Percentiles rank a stretch among this genome's conserved stretches.
Evolutionary conservation across 1,140 invertebrate species (phyloP).

Genomic region (Megalonaias nervosa): DNA sequence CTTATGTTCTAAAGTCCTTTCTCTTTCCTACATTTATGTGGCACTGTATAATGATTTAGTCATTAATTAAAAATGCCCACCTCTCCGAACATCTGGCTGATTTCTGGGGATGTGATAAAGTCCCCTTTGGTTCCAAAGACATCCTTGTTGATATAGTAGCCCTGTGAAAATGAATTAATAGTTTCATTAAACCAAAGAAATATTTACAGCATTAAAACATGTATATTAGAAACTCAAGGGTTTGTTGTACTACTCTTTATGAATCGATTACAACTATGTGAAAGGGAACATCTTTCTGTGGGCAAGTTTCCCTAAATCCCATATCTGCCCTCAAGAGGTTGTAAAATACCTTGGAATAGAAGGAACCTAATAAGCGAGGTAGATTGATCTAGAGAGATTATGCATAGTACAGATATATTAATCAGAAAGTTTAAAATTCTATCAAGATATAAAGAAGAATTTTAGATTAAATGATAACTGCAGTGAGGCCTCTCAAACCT

Average conservation of each 20-base stretch:
- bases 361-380: too few species aligned
- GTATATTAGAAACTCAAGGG: background rate
- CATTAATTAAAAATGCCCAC: conserved; percentile 69
- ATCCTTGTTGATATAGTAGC: conserved; percentile 91
- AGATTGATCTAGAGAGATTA: too few species aligned
- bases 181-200: background rate
- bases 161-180: conserved; percentile 69
- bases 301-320: too few species aligned
- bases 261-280: background rate
- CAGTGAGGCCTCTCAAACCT: too few species aligned
- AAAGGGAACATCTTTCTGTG: background rate
- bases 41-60: background rate
- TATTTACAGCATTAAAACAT: background rate
- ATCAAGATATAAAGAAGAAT: too few species aligned
- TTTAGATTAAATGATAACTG: too few species aligned
- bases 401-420: too few species aligned
- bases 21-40: too few species aligned
- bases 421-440: too few species aligned
- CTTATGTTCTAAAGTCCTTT: too few species aligned
- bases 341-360: too few species aligned
- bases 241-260: background rate
- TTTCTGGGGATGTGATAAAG: conserved; percentile 97
- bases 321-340: too few species aligned
- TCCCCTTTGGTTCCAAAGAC: conserved; percentile 92
- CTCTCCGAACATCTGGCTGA: conserved; percentile 97